Evolutionary conservation across 1,140 invertebrate genomes (phyloP), one percentile per base, ranked within the genome.

Genomic region (Drosophila tsacasi): DNA sequence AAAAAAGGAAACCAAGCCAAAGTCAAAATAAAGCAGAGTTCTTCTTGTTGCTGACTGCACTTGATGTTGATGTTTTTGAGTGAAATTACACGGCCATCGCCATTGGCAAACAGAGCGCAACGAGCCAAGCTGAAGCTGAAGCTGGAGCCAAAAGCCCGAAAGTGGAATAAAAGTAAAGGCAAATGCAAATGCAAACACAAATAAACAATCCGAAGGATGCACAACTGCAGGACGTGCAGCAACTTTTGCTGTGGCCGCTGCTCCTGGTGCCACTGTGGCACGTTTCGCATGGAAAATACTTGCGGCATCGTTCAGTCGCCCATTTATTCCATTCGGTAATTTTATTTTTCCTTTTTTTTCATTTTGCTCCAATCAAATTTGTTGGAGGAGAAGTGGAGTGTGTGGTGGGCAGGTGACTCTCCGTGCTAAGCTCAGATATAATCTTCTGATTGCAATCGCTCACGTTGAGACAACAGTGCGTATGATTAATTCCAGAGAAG

Each of bases 11-110:
- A 74, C 32, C 21, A 74, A 35, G 42, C 42, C 50, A 69, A 8
- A 57, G 50, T 72, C 35, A 52, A 40, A 73, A 49, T 32, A 72
- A 72, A 72, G 58, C 54, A 77, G 67, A 67, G 64, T 57, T 83
- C 58, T 30, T 61, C 63, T 27, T 65, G 58, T 37, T 68, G 42
- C 42, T 30, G 67, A 17, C 68, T 52, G 44, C 57, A 61, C 71
- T 74, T 63, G 59, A 76, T 83, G 71, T 80, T 79, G 76, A 79
- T 83, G 76, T 73, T 83, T 82, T 76, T 76, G 69, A 82, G 63
- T 78, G 81, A 89, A 89, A 89, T 89, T 89, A 84, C 78, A 81
- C 66, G 76, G 66, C 83, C 80, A 78, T 81, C 78, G 74, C 63
- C 74, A 78, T 60, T 61, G 83, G 83, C 80, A 86, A 87, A 87